Evolutionary conservation across 2,888 invertebrate genomes (phyloP).

Genomic region (Pasiphila rectangulata): DNA sequence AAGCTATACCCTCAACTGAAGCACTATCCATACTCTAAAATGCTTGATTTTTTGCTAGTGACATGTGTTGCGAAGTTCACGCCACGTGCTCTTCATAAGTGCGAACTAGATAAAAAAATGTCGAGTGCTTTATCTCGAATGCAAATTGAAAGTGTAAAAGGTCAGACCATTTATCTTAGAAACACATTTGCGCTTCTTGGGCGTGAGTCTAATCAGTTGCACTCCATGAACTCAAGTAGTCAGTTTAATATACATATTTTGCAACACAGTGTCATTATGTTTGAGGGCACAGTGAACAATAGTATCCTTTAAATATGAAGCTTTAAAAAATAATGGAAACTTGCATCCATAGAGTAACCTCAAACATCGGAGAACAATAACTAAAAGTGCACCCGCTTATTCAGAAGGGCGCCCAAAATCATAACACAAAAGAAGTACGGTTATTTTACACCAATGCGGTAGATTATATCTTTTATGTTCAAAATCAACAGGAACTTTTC

Average conservation of each 20-base stretch:
- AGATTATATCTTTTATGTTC: constrained; percentile 79
- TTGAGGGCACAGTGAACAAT: neutral
- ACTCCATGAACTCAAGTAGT: too few species aligned
- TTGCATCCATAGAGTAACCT: constrained; percentile 45
- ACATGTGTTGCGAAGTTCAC: constrained; percentile 25
- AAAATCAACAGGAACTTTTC: constrained; percentile 80
- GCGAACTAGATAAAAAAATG: constrained; percentile 15
- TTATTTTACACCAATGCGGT: constrained; percentile 80
- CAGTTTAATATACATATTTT: too few species aligned
- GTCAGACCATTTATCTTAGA: constrained; percentile 12
- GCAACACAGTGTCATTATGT: neutral
- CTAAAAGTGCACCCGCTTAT: constrained; percentile 56
- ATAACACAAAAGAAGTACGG: constrained; percentile 77
- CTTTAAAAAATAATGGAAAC: neutral
- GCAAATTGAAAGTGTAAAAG: constrained; percentile 22
- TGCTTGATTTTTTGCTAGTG: constrained; percentile 16
- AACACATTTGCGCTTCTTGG: constrained; percentile 2
- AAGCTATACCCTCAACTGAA: neutral
- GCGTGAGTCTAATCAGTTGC: neutral
- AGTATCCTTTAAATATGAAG: neutral
- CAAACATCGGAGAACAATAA: constrained; percentile 51
- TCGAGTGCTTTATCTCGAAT: constrained; percentile 35
- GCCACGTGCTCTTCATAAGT: constrained; percentile 31
- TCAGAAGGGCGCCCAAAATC: constrained; percentile 63
- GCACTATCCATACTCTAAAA: neutral